Evolutionary conservation across 35 echinoderm and acorn worm species (phyloP), one percentile per base, ranked within the genome.

Genomic region (Hemicentrotus pulcherrimus): DNA sequence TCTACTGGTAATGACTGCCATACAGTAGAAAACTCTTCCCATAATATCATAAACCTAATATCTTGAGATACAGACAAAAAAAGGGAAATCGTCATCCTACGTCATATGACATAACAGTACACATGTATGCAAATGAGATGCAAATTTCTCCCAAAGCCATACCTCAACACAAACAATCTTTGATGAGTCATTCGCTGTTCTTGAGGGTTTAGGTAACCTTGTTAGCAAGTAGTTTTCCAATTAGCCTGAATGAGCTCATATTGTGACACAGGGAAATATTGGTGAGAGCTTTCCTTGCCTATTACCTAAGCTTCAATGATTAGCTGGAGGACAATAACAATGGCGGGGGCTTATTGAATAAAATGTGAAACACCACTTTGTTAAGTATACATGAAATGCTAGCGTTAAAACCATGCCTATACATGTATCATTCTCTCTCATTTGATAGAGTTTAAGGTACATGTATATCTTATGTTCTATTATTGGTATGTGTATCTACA

Each of bases 121-220:
- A 59, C 22, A 78, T n/a, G 65, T 78, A 78, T 78, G 65, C 65
- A 78, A 78, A 78, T 78, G 65, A 78, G 65, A 78, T 78, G 22
- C 65, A 78, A 78, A 28, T 78, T 78, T 78, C 7, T 28, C 22
- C 28, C 65, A 78, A n/a, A 78, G 65, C 65, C 65, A 78, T 78
- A 14, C 65, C n/a, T n/a, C 65, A 28, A 78, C 65, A 78, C 65
- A 78, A 78, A 78, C 22, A 78, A n/a, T 78, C 65, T 78, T 59
- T 78, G 65, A 78, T 78, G 65, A 78, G 22, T 78, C 65, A 78
- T 22, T 78, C 22, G 19, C 4, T 78, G 65, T 78, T 78, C 65
- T 78, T 78, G 28, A 28, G 65, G 28, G 65, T 55, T 55, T 55
- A 78, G 2, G 22, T 78, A 78, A 78, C 65, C 65, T 78, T 78